Percentiles rank a stretch among this genome's conserved stretches.
phyloP scores from a whole-genome alignment of 2,888 invertebrate species.

The Drosophila nigricruria region DNA sequence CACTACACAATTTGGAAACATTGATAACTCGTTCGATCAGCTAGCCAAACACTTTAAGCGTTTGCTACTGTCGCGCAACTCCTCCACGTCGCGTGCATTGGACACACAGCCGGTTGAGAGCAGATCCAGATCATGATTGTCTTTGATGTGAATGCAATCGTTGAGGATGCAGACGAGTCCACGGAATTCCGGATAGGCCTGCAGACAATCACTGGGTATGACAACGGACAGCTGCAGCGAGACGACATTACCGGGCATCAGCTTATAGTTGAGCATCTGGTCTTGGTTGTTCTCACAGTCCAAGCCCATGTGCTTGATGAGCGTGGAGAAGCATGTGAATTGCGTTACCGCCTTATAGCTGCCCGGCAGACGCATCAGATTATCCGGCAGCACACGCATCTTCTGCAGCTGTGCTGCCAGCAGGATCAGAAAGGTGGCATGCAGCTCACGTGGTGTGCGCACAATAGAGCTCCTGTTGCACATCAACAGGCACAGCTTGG shows the following conservation, averaged over 20 bases:
- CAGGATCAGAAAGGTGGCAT: slow-evolving; percentile 35
- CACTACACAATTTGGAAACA: neutral
- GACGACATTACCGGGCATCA: slow-evolving; percentile 50
- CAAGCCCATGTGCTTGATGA: slow-evolving; percentile 50
- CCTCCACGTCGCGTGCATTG: slow-evolving; percentile 24
- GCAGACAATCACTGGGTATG: slow-evolving; percentile 46
- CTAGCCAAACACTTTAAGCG: neutral
- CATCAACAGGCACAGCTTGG: slow-evolving; percentile 34
- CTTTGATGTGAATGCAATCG: slow-evolving; percentile 41
- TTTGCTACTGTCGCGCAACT: slow-evolving; percentile 10
- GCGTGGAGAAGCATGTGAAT: slow-evolving; percentile 33
- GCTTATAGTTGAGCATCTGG: slow-evolving; percentile 21
- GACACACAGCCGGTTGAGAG: slow-evolving; percentile 37
- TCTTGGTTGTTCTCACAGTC: slow-evolving; percentile 9
- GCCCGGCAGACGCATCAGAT: slow-evolving; percentile 3
- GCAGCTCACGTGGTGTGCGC: slow-evolving; percentile 37
- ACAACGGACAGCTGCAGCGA: slow-evolving; percentile 44
- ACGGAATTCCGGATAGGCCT: slow-evolving; percentile 54
- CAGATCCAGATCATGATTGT: slow-evolving; percentile 36
- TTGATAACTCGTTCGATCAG: neutral
- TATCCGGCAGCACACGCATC: slow-evolving; percentile 37
- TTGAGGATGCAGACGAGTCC: slow-evolving; percentile 47
- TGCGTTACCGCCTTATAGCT: neutral
- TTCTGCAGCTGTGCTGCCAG: slow-evolving; percentile 32
- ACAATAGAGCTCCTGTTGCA: neutral